Evolutionary conservation across 2,113 vertebrate species (phyloP).

Genomic region (Dicerorhinus sumatrensis): DNA sequence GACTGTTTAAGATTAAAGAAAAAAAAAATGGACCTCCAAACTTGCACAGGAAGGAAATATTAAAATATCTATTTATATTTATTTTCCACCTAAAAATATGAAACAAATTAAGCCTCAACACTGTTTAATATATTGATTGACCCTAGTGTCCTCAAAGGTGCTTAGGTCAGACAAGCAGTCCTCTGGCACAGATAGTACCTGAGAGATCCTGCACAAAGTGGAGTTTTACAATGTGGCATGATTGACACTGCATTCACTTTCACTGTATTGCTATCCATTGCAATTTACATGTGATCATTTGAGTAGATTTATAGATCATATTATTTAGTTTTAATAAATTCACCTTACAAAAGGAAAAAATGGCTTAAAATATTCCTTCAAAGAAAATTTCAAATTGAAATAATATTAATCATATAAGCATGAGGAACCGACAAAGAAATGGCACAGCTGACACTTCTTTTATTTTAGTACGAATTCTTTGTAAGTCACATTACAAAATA

Average conservation of each 20-base stretch:
- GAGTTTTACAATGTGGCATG: neutral
- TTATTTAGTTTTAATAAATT: slow-evolving; percentile 7
- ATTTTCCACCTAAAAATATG: neutral
- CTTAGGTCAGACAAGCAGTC: neutral
- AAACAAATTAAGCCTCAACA: neutral
- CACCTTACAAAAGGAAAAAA: neutral
- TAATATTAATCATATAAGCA: neutral
- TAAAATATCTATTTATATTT: neutral
- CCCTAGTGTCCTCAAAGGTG: neutral
- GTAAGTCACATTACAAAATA: neutral
- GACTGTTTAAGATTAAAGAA: neutral
- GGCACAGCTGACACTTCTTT: neutral
- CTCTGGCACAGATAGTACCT: neutral
- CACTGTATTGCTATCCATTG: neutral
- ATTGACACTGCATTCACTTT: neutral
- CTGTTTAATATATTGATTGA: neutral
- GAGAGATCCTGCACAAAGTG: neutral
- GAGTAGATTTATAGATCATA: neutral
- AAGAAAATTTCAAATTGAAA: slow-evolving; percentile 20
- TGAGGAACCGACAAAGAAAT: neutral
- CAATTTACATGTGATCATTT: neutral
- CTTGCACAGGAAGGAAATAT: neutral
- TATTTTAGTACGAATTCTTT: neutral
- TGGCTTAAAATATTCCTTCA: neutral
- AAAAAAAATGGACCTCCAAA: neutral